Percentiles rank a stretch among this genome's conserved stretches.
phyloP scores from a whole-genome alignment of 1,140 invertebrate species.

The Chlorops oryzae region DNA sequence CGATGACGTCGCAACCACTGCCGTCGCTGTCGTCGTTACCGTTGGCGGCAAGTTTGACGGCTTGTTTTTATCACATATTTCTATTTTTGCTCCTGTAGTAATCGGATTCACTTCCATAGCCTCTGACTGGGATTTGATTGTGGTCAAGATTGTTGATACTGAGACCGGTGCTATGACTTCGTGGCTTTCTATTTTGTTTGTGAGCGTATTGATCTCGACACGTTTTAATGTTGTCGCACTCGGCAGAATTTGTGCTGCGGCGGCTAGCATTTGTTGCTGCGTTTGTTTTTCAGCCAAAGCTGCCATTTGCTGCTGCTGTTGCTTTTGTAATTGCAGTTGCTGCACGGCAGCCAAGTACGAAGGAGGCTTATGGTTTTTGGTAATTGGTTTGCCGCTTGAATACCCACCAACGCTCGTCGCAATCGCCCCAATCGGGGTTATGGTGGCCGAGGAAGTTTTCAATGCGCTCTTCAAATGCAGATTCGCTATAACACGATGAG shows the following conservation, averaged over 20 bases:
- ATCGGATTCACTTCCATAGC: too few species aligned
- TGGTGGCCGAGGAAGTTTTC: conserved; percentile 40
- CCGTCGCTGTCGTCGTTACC: not conserved
- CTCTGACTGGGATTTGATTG: too few species aligned
- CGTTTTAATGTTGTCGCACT: conserved; percentile 42
- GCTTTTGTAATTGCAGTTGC: conserved; percentile 41
- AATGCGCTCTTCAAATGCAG: conserved; percentile 31
- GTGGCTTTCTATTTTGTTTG: conserved; percentile 19
- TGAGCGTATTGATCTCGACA: conserved; percentile 35
- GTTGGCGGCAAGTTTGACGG: too few species aligned
- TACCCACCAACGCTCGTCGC: not conserved
- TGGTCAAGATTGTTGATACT: too few species aligned
- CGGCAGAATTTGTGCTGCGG: conserved; percentile 42
- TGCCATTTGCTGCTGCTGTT: conserved; percentile 24
- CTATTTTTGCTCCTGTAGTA: too few species aligned
- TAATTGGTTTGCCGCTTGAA: conserved; percentile 32
- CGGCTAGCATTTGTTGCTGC: conserved; percentile 41
- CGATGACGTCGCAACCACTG: not conserved
- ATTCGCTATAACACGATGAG: conserved; percentile 24
- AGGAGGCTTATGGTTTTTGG: conserved; percentile 47
- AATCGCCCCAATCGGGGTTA: conserved; percentile 34
- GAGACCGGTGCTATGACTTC: too few species aligned
- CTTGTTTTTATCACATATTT: too few species aligned
- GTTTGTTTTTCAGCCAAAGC: conserved; percentile 21
- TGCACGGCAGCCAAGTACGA: conserved; percentile 44